Percentiles rank a stretch among this genome's conserved stretches.
Evolutionary conservation across 2,113 vertebrate species (phyloP).

Genomic region (Pagrus major): DNA sequence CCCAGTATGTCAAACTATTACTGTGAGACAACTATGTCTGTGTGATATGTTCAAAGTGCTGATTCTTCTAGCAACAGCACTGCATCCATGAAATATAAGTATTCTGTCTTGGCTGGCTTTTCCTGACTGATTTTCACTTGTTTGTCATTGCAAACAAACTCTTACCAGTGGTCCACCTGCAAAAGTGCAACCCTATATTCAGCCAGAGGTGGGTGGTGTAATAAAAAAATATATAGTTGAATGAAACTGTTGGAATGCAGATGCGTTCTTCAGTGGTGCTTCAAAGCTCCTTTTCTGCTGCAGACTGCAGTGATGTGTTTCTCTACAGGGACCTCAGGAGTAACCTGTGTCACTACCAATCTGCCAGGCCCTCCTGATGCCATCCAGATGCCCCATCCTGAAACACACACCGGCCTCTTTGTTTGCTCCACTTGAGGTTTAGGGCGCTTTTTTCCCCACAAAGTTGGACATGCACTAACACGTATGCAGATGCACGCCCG

Average conservation of each 20-base stretch:
- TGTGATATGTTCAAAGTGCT: background rate
- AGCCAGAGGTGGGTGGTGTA: conserved; percentile 31
- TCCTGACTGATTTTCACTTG: conserved; percentile 7
- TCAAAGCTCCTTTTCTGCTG: conserved; percentile 76
- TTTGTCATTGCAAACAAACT: conserved; percentile 15
- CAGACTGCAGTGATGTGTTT: conserved; percentile 71
- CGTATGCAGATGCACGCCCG: conserved; percentile 37
- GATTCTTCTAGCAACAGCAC: background rate
- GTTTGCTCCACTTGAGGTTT: conserved; percentile 86
- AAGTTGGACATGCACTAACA: conserved; percentile 37
- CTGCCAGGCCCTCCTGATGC: conserved; percentile 87
- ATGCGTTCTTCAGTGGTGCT: conserved; percentile 74
- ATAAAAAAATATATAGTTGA: conserved; percentile 25
- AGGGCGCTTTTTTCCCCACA: conserved; percentile 57
- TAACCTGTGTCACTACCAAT: conserved; percentile 94
- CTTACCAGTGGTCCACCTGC: conserved; percentile 34
- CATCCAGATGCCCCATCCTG: conserved; percentile 89
- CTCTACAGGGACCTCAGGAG: conserved; percentile 88
- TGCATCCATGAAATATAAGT: background rate
- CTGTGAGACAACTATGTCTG: background rate
- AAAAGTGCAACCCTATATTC: conserved; percentile 26
- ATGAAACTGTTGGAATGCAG: conserved; percentile 31
- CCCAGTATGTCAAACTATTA: too few relatives aligned
- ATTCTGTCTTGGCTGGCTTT: background rate
- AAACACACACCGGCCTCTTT: conserved; percentile 96